These are phyloP conservation scores for Nomia melanderi DNA, from an alignment of 1,140 invertebrate genomes.

Conservation along the genomic window DNA sequence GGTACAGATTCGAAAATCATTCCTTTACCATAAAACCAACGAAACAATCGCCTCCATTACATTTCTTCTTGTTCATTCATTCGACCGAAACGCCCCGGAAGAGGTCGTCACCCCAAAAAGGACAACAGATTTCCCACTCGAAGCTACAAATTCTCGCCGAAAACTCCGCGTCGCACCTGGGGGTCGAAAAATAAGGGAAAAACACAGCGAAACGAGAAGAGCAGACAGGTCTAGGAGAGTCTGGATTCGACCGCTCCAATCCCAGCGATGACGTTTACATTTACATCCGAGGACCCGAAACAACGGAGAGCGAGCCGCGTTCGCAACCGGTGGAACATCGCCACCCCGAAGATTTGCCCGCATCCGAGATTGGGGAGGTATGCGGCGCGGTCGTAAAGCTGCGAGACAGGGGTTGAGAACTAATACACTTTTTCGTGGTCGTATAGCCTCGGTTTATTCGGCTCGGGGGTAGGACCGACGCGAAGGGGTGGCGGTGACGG, in stretches of 20 bases:
- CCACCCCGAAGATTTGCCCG: neutral
- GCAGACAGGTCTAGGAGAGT: neutral
- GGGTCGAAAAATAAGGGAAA: neutral
- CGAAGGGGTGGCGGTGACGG: neutral
- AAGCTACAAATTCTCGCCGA: too few relatives aligned
- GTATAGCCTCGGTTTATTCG: conserved; percentile 5
- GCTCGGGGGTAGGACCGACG: too few relatives aligned
- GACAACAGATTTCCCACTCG: too few relatives aligned
- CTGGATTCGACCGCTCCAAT: neutral
- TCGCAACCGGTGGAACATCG: neutral
- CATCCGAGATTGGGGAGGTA: conserved; percentile 3
- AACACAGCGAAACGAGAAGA: neutral
- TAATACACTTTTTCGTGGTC: conserved; percentile 45
- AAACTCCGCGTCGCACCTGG: too few relatives aligned
- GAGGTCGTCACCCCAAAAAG: too few relatives aligned
- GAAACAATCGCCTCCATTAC: too few relatives aligned
- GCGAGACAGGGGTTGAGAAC: conserved; percentile 23
- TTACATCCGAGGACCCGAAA: neutral
- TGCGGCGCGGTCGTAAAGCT: conserved; percentile 15
- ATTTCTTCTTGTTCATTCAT: too few relatives aligned
- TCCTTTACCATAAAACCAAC: too few relatives aligned
- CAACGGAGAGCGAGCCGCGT: neutral
- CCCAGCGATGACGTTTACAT: neutral
- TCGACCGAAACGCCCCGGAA: too few relatives aligned
- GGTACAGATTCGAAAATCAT: too few relatives aligned